phyloP scores from a whole-genome alignment of 1,140 invertebrate genomes.

The Aphis gossypii region DNA sequence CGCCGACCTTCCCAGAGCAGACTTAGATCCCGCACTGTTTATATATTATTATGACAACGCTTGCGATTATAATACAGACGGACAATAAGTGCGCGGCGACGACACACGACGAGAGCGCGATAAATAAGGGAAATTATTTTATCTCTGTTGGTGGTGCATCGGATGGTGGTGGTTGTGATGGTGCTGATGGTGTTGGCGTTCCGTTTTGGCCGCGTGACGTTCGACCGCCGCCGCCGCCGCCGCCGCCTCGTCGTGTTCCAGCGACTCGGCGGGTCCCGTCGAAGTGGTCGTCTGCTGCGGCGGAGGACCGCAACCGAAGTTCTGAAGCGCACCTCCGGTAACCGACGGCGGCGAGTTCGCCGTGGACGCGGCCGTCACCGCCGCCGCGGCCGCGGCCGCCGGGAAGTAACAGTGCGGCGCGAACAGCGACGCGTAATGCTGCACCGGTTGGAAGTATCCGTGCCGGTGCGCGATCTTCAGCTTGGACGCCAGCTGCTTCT shows the following conservation, averaged over 20 bases:
- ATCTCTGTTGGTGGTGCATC: neutral
- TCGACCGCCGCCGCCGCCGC: neutral
- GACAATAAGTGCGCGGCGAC: neutral
- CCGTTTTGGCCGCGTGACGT: slow-evolving; percentile 15
- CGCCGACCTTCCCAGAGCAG: no score
- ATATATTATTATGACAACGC: no score
- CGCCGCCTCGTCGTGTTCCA: neutral
- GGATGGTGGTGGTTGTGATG: neutral
- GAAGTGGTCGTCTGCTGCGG: neutral
- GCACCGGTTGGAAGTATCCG: slow-evolving; percentile 49
- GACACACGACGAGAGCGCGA: neutral
- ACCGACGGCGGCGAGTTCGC: neutral
- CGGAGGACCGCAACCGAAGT: neutral
- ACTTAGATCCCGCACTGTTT: no score
- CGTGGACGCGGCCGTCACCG: neutral
- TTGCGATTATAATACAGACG: neutral
- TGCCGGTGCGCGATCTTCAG: slow-evolving; percentile 58
- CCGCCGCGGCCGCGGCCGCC: neutral
- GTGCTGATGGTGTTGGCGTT: neutral
- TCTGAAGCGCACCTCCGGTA: neutral
- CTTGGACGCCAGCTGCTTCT: slow-evolving; percentile 89
- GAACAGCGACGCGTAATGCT: slow-evolving; percentile 48
- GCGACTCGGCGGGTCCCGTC: neutral
- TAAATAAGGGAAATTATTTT: neutral
- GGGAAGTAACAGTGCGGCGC: slow-evolving; percentile 51